These are phyloP conservation scores for Thermophis baileyi DNA, from an alignment of 2,113 vertebrate genomes.

Conservation along the genomic window DNA sequence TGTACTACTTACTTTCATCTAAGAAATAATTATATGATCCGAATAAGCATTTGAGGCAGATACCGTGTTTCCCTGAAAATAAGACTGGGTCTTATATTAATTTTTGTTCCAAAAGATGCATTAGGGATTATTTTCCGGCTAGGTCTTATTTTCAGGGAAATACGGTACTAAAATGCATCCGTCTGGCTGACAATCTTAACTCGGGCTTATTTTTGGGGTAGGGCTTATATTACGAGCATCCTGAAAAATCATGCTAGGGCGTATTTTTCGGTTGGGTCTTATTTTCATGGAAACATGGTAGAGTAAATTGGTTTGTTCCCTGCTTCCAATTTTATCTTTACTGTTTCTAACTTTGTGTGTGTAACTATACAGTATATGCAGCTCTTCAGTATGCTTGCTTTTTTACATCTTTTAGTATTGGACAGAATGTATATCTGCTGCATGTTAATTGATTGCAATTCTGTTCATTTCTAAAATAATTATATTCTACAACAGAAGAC, in stretches of 20 bases:
- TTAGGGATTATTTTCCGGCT: no score
- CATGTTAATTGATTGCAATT: neutral
- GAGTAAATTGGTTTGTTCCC: neutral
- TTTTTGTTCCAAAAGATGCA: no score
- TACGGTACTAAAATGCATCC: no score
- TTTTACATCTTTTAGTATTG: neutral
- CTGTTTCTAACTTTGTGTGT: neutral
- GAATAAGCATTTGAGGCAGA: neutral
- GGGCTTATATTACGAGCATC: no score
- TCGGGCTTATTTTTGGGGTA: no score
- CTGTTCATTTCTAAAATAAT: neutral
- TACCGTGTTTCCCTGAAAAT: neutral
- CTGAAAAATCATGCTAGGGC: no score
- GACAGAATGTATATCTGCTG: neutral
- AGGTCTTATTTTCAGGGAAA: no score
- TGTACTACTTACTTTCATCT: neutral
- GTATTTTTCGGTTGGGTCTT: no score
- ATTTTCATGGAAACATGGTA: neutral
- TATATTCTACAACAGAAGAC: neutral
- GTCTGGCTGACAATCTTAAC: no score
- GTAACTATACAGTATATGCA: neutral
- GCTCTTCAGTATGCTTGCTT: neutral
- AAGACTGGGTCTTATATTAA: no score
- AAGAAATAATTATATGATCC: neutral
- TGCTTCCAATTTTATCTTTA: neutral